Conservation (phyloP, 2,888 invertebrate species). For the Cosmia trapezina region DNA sequence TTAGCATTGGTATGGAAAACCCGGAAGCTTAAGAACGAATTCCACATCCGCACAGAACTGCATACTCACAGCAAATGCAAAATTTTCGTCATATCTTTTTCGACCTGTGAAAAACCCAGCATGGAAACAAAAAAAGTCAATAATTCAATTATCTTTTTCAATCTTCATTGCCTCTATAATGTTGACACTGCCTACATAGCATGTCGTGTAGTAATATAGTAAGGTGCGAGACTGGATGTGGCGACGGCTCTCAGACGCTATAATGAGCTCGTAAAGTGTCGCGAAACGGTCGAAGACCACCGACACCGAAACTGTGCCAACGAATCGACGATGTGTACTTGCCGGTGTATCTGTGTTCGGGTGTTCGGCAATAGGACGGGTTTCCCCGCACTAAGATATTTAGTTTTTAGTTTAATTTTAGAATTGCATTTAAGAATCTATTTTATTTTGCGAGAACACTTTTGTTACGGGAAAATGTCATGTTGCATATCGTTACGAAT, state of each 20-base stretch:
- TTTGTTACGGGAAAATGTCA: neutral
- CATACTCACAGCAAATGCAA: neutral
- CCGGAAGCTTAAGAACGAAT: constrained; percentile 11
- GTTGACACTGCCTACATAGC: constrained; percentile 35
- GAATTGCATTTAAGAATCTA: constrained; percentile 11
- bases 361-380: constrained; percentile 48
- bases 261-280: constrained; percentile 70
- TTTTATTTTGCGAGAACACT: neutral
- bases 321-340: constrained; percentile 31
- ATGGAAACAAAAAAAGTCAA: constrained; percentile 26
- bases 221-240: constrained; percentile 53
- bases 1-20: constrained; percentile 16
- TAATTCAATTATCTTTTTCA: constrained; percentile 18
- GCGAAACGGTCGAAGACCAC: constrained; percentile 63
- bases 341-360: constrained; percentile 39
- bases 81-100: neutral
- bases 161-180: constrained; percentile 29
- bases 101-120: neutral
- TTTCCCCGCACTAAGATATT: constrained; percentile 53
- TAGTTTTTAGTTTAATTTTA: constrained; percentile 28
- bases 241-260: constrained; percentile 63
- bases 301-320: constrained; percentile 62
- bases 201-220: constrained; percentile 60
- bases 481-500: neutral
- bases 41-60: neutral